phyloP scores from a whole-genome alignment of 2,888 invertebrate genomes.

The Dynastes grantii region DNA sequence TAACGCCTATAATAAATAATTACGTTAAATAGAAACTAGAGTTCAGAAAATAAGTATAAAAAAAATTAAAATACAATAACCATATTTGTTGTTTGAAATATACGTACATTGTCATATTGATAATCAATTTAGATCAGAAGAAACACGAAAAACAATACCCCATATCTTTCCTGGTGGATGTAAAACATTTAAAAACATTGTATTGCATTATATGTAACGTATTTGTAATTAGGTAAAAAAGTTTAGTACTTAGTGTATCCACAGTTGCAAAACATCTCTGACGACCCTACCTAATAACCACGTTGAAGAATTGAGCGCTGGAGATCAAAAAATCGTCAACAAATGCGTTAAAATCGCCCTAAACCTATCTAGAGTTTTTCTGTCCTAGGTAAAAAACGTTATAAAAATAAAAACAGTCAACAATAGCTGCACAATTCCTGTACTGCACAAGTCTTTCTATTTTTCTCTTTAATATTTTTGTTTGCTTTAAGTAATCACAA shows the following conservation, averaged over 20 bases:
- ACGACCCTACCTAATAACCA: conserved; percentile 45
- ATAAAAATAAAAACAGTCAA: conserved; percentile 67
- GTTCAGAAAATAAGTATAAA: too few relatives aligned
- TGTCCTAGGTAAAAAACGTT: conserved; percentile 55
- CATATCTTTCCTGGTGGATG: too few relatives aligned
- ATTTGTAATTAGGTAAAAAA: too few relatives aligned
- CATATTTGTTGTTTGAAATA: too few relatives aligned
- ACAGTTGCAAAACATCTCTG: conserved; percentile 45
- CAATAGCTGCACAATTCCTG: conserved; percentile 67
- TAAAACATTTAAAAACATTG: too few relatives aligned
- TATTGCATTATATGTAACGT: too few relatives aligned
- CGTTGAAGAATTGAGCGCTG: conserved; percentile 65
- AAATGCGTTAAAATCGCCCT: conserved; percentile 52
- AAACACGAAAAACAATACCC: too few relatives aligned
- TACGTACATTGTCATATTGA: too few relatives aligned
- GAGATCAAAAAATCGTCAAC: conserved; percentile 63
- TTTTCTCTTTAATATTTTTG: conserved; percentile 43
- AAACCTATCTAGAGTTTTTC: conserved; percentile 45
- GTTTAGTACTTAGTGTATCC: conserved; percentile 28
- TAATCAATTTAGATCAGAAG: too few relatives aligned
- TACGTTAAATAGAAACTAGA: too few relatives aligned
- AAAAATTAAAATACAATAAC: too few relatives aligned
- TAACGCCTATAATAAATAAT: too few relatives aligned
- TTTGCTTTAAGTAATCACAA: conserved; percentile 68
- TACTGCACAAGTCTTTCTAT: conserved; percentile 62